Conservation (phyloP, 2,888 invertebrate genomes). For the Apocheima hispidaria region DNA sequence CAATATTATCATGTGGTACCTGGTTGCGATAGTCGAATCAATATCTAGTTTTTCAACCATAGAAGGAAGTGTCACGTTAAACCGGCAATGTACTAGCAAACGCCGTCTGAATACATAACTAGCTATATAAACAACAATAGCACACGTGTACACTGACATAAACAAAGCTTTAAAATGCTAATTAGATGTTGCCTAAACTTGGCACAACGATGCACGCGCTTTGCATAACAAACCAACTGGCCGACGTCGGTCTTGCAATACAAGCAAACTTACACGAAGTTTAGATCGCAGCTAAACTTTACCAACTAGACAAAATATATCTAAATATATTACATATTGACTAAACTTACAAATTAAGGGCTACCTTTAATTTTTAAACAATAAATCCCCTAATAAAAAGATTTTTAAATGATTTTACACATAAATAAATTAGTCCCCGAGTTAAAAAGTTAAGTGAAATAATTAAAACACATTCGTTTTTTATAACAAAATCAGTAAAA, state of each 20-base stretch:
- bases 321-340: no score
- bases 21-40: constrained; percentile 11
- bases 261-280: constrained; percentile 24
- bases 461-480: no score
- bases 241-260: constrained; percentile 45
- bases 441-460: no score
- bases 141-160: constrained; percentile 61
- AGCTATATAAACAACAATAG: constrained; percentile 52
- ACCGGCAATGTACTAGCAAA: constrained; percentile 26
- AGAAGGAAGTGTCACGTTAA: constrained; percentile 29
- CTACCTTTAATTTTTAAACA: no score
- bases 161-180: constrained; percentile 81
- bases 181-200: constrained; percentile 75
- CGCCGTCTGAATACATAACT: constrained; percentile 26
- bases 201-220: constrained; percentile 64
- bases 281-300: background rate
- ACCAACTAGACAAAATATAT: background rate
- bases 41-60: constrained; percentile 13
- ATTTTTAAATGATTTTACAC: no score
- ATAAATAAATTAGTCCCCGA: no score
- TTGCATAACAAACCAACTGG: constrained; percentile 67
- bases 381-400: no score
- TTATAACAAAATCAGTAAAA: no score
- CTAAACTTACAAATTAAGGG: no score
- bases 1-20: background rate